Base-by-base conservation (phyloP, 2,888 invertebrate species). In the Rotaria sp. region DNA sequence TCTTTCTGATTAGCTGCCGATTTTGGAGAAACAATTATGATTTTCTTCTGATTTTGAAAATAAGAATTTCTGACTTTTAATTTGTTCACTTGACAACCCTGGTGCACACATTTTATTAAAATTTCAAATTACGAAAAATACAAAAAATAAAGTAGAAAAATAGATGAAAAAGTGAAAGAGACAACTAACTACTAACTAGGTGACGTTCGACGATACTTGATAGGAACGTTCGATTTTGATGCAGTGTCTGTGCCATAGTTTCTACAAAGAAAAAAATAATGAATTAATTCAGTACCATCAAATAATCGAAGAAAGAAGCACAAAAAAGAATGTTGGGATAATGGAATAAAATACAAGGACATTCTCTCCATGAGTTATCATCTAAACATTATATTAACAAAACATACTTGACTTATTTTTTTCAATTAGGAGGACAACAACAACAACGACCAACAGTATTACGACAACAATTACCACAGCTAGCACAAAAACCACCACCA, bases 371-470 rank as follows among this genome's bases (percentile, higher is more conserved):
- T 57, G 57, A 57, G n/a, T 57, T 57, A 57, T n/a, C 26, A 57
- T 57, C 57, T 24, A 57, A 57, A 57, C 45, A 45, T 5, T n/a
- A n/a, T 45, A 45, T 45, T 45, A 45, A 45, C 45, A 45, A 45
- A 11, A 45, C 57, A 57, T 57, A 57, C 57, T 26, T 57, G 15
- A n/a, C 57, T 57, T 57, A 57, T 24, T 57, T n/a, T n/a, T 5
- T n/a, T n/a, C n/a, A n/a, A 57, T n/a, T 24, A 57, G n/a, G 24
- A 57, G 57, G 57, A 57, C 57, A n/a, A 57, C n/a, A 57, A 57
- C 57, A 57, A n/a, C 57, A 57, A n/a, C 57, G 57, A n/a, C 57
- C 57, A 57, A 57, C n/a, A 57, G 57, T 57, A 57, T 57, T 57
- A 57, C 57, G 57, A 57, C n/a, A n/a, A 57, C 11, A 57, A 24